A percentile compares a stretch with the other conserved stretches of the same genome.
phyloP scores from a whole-genome alignment of 2,888 invertebrate genomes.

The Lymantria monacha region DNA sequence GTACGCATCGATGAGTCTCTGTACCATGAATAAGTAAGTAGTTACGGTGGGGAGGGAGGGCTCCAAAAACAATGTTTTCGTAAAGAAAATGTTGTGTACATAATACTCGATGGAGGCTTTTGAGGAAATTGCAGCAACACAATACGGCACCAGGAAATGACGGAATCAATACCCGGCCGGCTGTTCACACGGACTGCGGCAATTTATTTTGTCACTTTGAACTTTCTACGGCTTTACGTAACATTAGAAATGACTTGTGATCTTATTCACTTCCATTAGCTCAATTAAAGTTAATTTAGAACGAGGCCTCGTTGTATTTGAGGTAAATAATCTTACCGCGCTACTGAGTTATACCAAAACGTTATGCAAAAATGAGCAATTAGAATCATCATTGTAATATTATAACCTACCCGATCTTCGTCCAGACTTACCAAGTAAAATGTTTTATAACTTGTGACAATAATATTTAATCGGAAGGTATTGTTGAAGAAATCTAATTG shows the following conservation, averaged over 20 bases:
- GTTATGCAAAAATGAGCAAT: no score
- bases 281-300: background rate
- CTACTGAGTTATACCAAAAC: no score
- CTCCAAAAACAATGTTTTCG: constrained; percentile 35
- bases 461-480: no score
- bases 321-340: background rate
- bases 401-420: no score
- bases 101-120: constrained; percentile 24
- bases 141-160: constrained; percentile 28
- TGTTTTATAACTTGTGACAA: no score
- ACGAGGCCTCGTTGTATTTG: background rate
- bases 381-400: no score
- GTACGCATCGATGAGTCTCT: constrained; percentile 47
- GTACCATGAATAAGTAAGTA: constrained; percentile 51
- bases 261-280: background rate
- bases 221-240: constrained; percentile 6
- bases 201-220: constrained; percentile 21
- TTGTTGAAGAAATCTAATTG: no score
- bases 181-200: constrained; percentile 8
- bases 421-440: no score
- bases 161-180: constrained; percentile 32
- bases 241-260: background rate
- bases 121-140: constrained; percentile 31
- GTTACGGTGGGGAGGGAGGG: constrained; percentile 36
- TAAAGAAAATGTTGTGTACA: constrained; percentile 33